Percentiles rank a stretch among this genome's conserved stretches.
Evolutionary conservation across 1,140 invertebrate genomes (phyloP).

Genomic region (Battus philenor): DNA sequence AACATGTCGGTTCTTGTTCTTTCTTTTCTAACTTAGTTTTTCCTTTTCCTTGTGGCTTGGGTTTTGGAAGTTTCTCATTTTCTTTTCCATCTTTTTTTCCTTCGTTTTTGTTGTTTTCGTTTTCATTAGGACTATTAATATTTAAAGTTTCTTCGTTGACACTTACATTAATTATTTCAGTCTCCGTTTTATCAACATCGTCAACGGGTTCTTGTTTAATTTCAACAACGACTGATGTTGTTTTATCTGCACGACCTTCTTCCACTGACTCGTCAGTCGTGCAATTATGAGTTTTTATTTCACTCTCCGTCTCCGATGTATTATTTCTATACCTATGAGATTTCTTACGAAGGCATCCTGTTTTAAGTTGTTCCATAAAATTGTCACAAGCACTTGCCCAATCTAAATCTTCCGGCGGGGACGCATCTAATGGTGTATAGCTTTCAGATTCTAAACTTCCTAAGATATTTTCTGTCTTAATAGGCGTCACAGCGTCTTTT

Average conservation of each 20-base stretch:
- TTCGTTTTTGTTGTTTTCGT: constrained; percentile 30
- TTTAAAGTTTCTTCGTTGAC: constrained; percentile 19
- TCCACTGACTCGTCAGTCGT: constrained; percentile 7
- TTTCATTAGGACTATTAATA: constrained; percentile 29
- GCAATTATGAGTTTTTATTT: constrained; percentile 41
- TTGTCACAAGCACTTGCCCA: constrained; percentile 82
- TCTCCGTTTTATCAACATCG: constrained; percentile 38
- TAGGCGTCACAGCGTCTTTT: constrained; percentile 54
- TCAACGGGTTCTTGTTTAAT: constrained; percentile 65
- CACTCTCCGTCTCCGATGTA: constrained; percentile 33
- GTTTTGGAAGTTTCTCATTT: constrained; percentile 33
- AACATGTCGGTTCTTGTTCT: constrained; percentile 20
- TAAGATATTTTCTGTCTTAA: constrained; percentile 59
- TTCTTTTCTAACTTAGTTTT: constrained; percentile 39
- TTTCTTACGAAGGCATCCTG: constrained; percentile 77
- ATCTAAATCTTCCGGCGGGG: constrained; percentile 68
- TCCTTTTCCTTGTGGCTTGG: constrained; percentile 26
- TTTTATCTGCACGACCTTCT: background rate
- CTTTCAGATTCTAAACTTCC: constrained; percentile 30
- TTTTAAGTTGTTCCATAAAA: constrained; percentile 82
- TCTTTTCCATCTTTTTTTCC: constrained; percentile 39
- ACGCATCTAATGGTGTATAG: constrained; percentile 16
- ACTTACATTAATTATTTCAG: constrained; percentile 16
- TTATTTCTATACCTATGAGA: constrained; percentile 72
- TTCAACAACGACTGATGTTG: constrained; percentile 23